These are phyloP conservation scores for Bombyx mori DNA, from an alignment of 1,140 invertebrate genomes.

Conservation along the genomic window ASM3026992v2 NC_085119.1:12149501-12150000, in stretches of 20 bases:
- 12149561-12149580: too few species aligned
- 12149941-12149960: slow-evolving; percentile 54
- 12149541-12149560: too few species aligned
- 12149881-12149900: slow-evolving; percentile 71
- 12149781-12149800: slow-evolving; percentile 89
- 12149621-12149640: too few species aligned
- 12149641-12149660: too few species aligned
- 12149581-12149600: too few species aligned
- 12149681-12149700: slow-evolving; percentile 3
- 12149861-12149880: slow-evolving; percentile 56
- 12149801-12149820: slow-evolving; percentile 87
- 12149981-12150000: too few species aligned
- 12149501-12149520: too few species aligned
- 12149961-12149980: neutral
- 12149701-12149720: slow-evolving; percentile 71
- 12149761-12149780: slow-evolving; percentile 82
- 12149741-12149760: slow-evolving; percentile 83
- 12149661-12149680: slow-evolving; percentile 3
- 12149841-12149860: slow-evolving; percentile 79
- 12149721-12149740: slow-evolving; percentile 91
- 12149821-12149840: slow-evolving; percentile 82
- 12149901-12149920: slow-evolving; percentile 80
- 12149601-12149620: too few species aligned
- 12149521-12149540: too few species aligned
- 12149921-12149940: slow-evolving; percentile 79